phyloP scores from a whole-genome alignment of 2,888 invertebrate genomes.

The Tridacna crocea region DNA sequence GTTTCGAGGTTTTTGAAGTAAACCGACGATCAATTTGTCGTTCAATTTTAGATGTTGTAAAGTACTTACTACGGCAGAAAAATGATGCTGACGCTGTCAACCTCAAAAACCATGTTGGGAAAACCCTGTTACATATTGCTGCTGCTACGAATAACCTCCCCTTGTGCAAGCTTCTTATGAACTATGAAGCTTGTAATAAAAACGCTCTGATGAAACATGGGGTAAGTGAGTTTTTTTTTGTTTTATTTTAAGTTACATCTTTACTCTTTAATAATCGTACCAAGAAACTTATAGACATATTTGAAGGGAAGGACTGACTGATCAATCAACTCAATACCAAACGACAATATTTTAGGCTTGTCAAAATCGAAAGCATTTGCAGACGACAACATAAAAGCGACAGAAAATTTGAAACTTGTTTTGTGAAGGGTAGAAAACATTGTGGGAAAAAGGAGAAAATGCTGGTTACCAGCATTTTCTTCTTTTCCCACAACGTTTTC shows the following conservation, averaged over 20 bases:
- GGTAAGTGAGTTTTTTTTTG: constrained; percentile 59
- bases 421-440: not conserved
- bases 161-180: constrained; percentile 94
- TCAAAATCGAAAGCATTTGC: too few relatives aligned
- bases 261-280: too few relatives aligned
- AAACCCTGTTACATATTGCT: constrained; percentile 96
- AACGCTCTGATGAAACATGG: constrained; percentile 88
- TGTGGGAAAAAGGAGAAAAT: constrained; percentile 1
- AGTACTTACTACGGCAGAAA: constrained; percentile 70
- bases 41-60: constrained; percentile 76
- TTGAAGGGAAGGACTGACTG: too few relatives aligned
- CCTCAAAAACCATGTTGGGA: constrained; percentile 95
- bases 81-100: constrained; percentile 90
- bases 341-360: too few relatives aligned
- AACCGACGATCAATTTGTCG: too few relatives aligned
- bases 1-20: too few relatives aligned
- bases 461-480: not conserved
- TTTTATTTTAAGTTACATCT: too few relatives aligned
- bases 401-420: too few relatives aligned
- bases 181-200: constrained; percentile 91
- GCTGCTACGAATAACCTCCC: constrained; percentile 97
- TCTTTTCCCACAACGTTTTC: constrained; percentile 3
- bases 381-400: too few relatives aligned
- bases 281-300: too few relatives aligned
- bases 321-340: too few relatives aligned